Percentiles rank a stretch among this genome's conserved stretches.
These are phyloP conservation scores for Watersipora subatra DNA, from an alignment of 1,140 invertebrate genomes.

Conservation along the genomic window DNA sequence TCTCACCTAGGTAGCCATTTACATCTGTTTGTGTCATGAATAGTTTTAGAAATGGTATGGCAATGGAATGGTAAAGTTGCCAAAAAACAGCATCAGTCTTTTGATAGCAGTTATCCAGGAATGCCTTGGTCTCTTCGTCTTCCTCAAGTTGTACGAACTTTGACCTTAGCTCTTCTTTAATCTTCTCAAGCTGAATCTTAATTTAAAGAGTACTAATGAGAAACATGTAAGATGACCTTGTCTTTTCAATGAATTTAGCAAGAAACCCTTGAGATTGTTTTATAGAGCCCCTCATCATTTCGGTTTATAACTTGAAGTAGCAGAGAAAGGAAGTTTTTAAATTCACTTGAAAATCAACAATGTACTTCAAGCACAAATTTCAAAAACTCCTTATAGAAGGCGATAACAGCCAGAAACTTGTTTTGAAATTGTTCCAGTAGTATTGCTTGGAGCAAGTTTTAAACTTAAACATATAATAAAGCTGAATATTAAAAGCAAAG, in stretches of 20 bases:
- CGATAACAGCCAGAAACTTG: no score
- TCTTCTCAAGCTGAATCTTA: conserved; percentile 13
- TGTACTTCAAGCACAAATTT: no score
- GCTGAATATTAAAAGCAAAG: no score
- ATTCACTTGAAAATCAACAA: no score
- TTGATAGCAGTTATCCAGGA: conserved; percentile 54
- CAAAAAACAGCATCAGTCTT: conserved; percentile 61
- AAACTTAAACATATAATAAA: no score
- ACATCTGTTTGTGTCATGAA: conserved; percentile 71
- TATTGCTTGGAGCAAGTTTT: no score
- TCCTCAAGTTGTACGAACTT: conserved; percentile 51
- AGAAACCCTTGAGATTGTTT: no score
- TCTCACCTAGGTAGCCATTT: conserved; percentile 58
- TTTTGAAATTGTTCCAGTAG: no score
- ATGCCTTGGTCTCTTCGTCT: conserved; percentile 56
- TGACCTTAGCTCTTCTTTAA: conserved; percentile 17
- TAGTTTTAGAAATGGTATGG: conserved; percentile 52
- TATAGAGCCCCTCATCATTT: no score
- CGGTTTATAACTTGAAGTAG: no score
- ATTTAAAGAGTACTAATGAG: conserved; percentile 1
- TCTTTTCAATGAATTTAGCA: not conserved
- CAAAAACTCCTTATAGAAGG: no score
- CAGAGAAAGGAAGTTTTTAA: no score
- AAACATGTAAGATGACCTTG: conserved; percentile 1
- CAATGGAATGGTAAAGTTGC: conserved; percentile 60